These are phyloP conservation scores for Pimpla rufipes DNA, from an alignment of 2,888 invertebrate species.

Conservation along the genomic window DNA sequence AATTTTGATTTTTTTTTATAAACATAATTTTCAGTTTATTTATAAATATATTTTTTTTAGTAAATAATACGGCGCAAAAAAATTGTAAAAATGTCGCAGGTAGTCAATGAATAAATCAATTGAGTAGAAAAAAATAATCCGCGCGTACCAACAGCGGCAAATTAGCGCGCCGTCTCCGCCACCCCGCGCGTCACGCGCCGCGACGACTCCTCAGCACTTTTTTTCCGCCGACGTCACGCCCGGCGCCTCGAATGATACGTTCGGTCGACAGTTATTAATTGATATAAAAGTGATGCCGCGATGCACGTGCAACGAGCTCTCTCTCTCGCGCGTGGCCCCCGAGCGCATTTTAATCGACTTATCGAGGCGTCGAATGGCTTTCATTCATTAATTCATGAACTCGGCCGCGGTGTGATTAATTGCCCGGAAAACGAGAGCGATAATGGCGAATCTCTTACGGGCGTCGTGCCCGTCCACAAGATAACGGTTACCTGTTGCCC, in stretches of 20 bases:
- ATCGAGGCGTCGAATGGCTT: constrained; percentile 14
- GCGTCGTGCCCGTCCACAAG: constrained; percentile 4
- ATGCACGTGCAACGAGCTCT: constrained; percentile 56
- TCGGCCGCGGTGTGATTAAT: constrained; percentile 33
- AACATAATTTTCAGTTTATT: too few species aligned
- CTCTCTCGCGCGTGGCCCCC: constrained; percentile 43
- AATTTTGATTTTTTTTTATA: too few species aligned
- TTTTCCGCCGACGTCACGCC: constrained; percentile 53
- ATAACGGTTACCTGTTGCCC: constrained; percentile 40
- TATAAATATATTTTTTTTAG: too few species aligned
- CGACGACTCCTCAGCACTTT: background rate
- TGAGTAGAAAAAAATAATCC: background rate
- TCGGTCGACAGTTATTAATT: constrained; percentile 66
- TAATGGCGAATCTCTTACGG: constrained; percentile 22
- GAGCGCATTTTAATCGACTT: constrained; percentile 55
- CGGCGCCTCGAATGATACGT: constrained; percentile 41
- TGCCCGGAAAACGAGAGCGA: constrained; percentile 33
- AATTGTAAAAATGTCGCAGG: too few species aligned
- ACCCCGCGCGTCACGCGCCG: background rate
- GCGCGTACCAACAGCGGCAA: background rate
- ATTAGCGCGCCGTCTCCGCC: background rate
- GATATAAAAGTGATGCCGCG: constrained; percentile 48
- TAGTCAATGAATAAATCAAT: too few species aligned
- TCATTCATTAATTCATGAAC: constrained; percentile 41
- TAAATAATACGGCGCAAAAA: too few species aligned